Evolutionary conservation across 2,888 invertebrate species (phyloP), one percentile per base, ranked within the genome.

Genomic region (Agriopis marginaria): DNA sequence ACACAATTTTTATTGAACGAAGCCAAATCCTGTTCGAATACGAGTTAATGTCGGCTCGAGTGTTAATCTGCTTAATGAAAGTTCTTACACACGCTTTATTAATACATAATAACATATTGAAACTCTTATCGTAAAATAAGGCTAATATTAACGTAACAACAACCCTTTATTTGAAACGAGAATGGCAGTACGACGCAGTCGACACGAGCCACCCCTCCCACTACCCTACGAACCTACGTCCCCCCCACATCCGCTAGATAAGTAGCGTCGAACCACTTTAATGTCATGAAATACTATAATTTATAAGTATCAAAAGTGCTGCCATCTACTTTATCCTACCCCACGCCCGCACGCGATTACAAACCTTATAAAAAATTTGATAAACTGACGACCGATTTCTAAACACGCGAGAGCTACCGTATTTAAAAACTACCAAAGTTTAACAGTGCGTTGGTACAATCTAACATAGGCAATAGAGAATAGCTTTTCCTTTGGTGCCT

Each of bases 71-170:
- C 87, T 90, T 89, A 89, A 89, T 78, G 82, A 88, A 91, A 88
- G 83, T 83, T 88, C 87, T 88, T 87, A 87, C 88, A 88, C 92
- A 89, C 91, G 87, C 87, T 85, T 85, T 83, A 87, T 87, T 87
- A 87, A 84, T 23, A 23, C 17, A 23, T 83, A 86, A 87, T 88
- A 86, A 89, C 89, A 89, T 88, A 83, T 85, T 89, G 87, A 86
- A 89, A 88, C 85, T 87, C 92, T 91, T 91, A 90, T 88, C 77
- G 55, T 74, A 82, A 90, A 87, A 84, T 89, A 89, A 89, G 83
- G 86, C 89, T 92, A 93, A 89, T 80, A 89, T 89, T 92, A 92
- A 92, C 87, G 88, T 89, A 92, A 92, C 91, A 92, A 93, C 90
- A 89, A 90, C 90, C 91, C 89, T 87, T 87, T 83, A 83, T 86